Conservation (phyloP, 2,888 invertebrate genomes). For the Calameuta pallipes region DNA sequence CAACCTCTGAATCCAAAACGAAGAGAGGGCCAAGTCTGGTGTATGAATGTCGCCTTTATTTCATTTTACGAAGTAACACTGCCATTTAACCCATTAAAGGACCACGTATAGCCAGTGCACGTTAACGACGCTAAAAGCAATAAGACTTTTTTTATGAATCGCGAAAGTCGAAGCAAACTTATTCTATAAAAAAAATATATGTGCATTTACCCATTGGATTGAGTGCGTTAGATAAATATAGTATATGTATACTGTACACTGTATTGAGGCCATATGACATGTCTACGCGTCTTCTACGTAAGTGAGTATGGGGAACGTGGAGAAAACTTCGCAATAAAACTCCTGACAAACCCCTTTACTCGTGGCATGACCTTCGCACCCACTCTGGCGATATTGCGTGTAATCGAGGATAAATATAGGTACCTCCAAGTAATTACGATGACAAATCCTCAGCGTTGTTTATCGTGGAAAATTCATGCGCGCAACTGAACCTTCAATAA, state of each 20-base stretch:
- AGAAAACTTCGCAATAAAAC: not conserved
- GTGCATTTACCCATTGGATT: not conserved
- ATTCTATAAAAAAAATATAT: not conserved
- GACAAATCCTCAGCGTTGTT: not conserved
- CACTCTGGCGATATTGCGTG: not conserved
- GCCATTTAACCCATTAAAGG: constrained; percentile 36
- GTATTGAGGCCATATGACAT: not conserved
- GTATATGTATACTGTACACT: not conserved
- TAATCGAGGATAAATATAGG: not conserved
- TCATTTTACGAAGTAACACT: constrained; percentile 42
- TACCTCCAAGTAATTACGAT: not conserved
- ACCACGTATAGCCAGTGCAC: constrained; percentile 36
- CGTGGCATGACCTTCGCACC: not conserved
- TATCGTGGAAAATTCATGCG: not conserved
- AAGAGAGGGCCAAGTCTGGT: constrained; percentile 18
- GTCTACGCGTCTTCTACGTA: not conserved
- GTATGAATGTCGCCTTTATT: constrained; percentile 50
- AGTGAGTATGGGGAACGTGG: not conserved
- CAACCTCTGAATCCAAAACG: constrained; percentile 15
- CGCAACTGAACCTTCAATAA: not conserved
- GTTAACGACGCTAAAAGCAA: constrained; percentile 39
- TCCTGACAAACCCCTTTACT: not conserved
- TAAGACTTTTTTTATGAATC: constrained; percentile 29
- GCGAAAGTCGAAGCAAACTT: not conserved
- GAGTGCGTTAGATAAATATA: not conserved